Conservation (phyloP, 1,140 invertebrate species). For the Dendroctonus valens region DNA sequence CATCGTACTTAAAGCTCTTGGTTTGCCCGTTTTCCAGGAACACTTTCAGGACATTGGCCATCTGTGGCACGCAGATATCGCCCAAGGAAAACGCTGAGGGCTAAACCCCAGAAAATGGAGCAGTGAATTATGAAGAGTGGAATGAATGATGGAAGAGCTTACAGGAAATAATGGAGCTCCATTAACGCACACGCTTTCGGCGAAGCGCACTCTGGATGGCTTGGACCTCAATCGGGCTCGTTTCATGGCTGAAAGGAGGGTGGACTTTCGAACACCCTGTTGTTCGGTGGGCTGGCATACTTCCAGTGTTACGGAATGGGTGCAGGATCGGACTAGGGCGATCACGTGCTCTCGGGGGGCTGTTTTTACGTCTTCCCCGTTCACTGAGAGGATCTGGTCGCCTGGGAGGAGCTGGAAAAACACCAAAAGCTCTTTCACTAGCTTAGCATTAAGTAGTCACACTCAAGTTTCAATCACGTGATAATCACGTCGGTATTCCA, state of each 20-base stretch:
- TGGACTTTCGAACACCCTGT: constrained; percentile 72
- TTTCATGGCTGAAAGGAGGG: constrained; percentile 82
- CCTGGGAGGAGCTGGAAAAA: constrained; percentile 70
- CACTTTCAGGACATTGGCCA: constrained; percentile 91
- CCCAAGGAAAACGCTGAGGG: constrained; percentile 73
- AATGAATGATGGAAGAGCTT: constrained; percentile 45
- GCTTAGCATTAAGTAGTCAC: too few relatives aligned
- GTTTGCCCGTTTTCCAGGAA: constrained; percentile 94
- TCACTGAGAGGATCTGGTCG: constrained; percentile 86
- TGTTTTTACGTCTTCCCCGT: constrained; percentile 83
- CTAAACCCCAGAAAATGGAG: constrained; percentile 53
- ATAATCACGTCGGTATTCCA: too few relatives aligned
- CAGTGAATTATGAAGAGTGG: neutral
- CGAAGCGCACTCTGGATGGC: constrained; percentile 83
- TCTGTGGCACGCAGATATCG: constrained; percentile 79
- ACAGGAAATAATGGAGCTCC: constrained; percentile 75
- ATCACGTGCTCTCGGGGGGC: constrained; percentile 88
- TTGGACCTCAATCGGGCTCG: constrained; percentile 76
- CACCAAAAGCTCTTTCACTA: too few relatives aligned
- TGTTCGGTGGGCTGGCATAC: constrained; percentile 78
- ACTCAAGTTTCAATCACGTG: too few relatives aligned
- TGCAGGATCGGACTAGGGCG: constrained; percentile 78
- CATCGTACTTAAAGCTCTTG: constrained; percentile 95
- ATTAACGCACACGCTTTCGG: constrained; percentile 85
- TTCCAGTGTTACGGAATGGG: constrained; percentile 69